Evolutionary conservation across 2,797 vertebrate species (phyloP), one percentile per base, ranked within the genome.

Genomic region (Parambassis ranga): DNA sequence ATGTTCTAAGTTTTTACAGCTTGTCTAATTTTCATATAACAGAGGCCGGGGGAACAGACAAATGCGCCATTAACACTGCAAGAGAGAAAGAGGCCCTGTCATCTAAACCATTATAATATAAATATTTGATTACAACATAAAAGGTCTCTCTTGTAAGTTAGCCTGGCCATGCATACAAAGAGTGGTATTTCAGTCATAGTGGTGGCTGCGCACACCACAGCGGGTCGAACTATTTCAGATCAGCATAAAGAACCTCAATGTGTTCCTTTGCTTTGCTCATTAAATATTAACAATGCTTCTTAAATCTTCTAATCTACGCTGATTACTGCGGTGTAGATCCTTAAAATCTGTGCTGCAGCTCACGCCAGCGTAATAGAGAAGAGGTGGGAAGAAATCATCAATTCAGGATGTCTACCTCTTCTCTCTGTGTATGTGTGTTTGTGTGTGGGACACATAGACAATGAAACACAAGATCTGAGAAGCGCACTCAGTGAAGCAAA

Each of bases 71-170:
- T 87, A 86, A 62, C 53, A 6, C 11, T 35, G 75, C 49, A n/a
- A 72, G 39, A 61, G 55, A 77, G 78, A 62, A 65, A 43, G 58
- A 60, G 39, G 67, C 70, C 67, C 82, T 69, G 77, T 82, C 81
- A 80, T 89, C 73, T 15, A 52, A 72, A 72, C 79, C 85, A 87
- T 90, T 87, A 85, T 5, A 35, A 77, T 75, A 89, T 89, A 62
- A 90, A 91, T 91, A 87, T 88, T 90, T 90, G 58, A 92, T 89
- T 3, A 48, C 33, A 27, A 70, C 62, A 86, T 87, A 81, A 90
- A 89, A 86, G 76, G 62, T 69, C 76, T 81, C 69, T 68, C 30
- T 61, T 73, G 70, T 66, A 68, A 66, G 74, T 85, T 58, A 53
- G 79, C 47, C 26, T 42, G 68, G 30, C 30, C 79, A 58, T 74